Percentiles rank a stretch among this genome's conserved stretches.
phyloP scores from a whole-genome alignment of 2,888 invertebrate species.

The Oeneis ivallda region DNA sequence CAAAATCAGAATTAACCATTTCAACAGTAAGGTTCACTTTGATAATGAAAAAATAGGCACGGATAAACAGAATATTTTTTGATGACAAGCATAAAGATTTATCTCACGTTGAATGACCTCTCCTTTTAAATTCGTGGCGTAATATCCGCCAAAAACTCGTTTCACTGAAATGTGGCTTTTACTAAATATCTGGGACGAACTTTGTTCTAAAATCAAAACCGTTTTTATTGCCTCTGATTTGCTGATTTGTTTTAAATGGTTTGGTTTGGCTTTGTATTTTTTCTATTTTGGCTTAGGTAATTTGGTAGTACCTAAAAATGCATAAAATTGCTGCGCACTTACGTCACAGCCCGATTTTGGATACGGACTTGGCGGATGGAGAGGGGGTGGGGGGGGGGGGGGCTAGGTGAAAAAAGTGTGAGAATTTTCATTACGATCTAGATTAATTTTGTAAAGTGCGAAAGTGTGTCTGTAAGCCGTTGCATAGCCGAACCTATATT shows the following conservation, averaged over 20 bases:
- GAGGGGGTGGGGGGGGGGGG: too few relatives aligned
- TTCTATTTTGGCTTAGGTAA: neutral
- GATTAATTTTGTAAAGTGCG: too few relatives aligned
- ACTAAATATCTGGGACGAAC: slow-evolving; percentile 39
- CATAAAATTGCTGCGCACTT: too few relatives aligned
- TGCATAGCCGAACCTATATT: neutral
- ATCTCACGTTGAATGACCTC: slow-evolving; percentile 10
- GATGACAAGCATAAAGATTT: slow-evolving; percentile 21
- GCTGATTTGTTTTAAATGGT: slow-evolving; percentile 14
- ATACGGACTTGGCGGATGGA: too few relatives aligned
- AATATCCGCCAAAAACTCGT: slow-evolving; percentile 48
- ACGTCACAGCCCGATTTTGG: too few relatives aligned
- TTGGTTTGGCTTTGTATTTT: neutral
- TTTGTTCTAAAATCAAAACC: slow-evolving; percentile 36
- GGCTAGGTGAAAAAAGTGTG: too few relatives aligned
- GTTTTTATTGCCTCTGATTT: slow-evolving; percentile 39
- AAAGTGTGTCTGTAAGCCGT: too few relatives aligned
- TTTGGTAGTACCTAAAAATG: too few relatives aligned
- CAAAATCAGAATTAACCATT: neutral
- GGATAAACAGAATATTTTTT: neutral
- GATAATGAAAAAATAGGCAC: neutral
- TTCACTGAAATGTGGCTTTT: slow-evolving; percentile 44
- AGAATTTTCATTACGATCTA: too few relatives aligned
- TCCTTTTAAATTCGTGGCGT: slow-evolving; percentile 39
- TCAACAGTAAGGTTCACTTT: neutral